A percentile compares a stretch with the other conserved stretches of the same genome.
Conservation (phyloP, 2,113 vertebrate genomes). For the Pteropus alecto region DNA sequence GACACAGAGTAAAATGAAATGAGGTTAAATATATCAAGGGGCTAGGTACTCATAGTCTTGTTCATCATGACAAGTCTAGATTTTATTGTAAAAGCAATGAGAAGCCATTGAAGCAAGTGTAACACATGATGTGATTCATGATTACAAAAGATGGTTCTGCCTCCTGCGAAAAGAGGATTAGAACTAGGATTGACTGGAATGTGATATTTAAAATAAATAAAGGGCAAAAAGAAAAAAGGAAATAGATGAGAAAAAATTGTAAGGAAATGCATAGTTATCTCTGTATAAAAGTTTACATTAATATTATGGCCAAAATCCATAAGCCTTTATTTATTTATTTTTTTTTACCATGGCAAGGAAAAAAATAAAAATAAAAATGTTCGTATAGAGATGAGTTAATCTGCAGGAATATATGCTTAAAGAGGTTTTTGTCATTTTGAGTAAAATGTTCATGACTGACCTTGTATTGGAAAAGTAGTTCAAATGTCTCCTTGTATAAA, state of each 20-base stretch:
- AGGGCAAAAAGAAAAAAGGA: background rate
- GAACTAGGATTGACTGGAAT: background rate
- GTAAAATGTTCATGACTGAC: background rate
- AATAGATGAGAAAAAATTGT: background rate
- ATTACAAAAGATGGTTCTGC: background rate
- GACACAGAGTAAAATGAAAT: background rate
- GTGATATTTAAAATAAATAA: background rate
- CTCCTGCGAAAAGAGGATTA: background rate
- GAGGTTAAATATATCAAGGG: background rate
- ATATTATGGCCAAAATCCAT: background rate
- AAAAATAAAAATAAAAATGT: background rate
- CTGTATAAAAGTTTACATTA: background rate
- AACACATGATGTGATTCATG: background rate
- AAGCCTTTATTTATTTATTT: background rate
- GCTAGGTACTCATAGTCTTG: background rate
- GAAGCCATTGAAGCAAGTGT: background rate
- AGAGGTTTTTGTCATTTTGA: slow-evolving; percentile 7
- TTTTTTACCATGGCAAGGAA: background rate
- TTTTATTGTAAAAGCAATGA: background rate
- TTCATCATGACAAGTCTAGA: background rate
- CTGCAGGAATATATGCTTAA: background rate
- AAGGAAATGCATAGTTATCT: background rate
- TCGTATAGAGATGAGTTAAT: background rate
- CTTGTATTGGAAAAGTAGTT: background rate
- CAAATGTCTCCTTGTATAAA: background rate